These are phyloP conservation scores for Papilio helenus DNA, from an alignment of 1,140 invertebrate genomes.

Conservation along the genomic window DNA sequence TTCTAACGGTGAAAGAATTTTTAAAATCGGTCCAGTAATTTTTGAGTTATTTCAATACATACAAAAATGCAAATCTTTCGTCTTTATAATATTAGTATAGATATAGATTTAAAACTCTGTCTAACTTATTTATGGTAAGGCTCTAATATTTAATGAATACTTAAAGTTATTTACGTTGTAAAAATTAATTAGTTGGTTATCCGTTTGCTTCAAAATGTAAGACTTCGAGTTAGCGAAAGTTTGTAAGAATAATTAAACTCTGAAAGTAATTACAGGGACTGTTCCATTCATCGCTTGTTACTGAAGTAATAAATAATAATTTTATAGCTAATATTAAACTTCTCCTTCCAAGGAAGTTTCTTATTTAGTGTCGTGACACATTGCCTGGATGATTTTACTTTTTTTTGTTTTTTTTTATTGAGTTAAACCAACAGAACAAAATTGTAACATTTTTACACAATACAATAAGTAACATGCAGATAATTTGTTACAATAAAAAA, in stretches of 20 bases:
- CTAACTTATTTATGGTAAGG: too few species aligned
- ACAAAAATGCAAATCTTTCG: too few species aligned
- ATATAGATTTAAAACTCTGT: too few species aligned
- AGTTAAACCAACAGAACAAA: too few species aligned
- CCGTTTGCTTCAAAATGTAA: not conserved
- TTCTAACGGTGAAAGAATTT: too few species aligned
- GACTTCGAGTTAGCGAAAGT: not conserved
- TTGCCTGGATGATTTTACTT: not conserved
- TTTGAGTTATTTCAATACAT: too few species aligned
- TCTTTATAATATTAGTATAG: too few species aligned
- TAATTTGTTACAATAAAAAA: too few species aligned
- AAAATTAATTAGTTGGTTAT: not conserved
- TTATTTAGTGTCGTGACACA: slow-evolving; percentile 40
- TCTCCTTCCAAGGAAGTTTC: slow-evolving; percentile 41
- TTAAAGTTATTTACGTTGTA: not conserved
- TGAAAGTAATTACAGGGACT: slow-evolving; percentile 8
- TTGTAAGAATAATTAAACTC: slow-evolving; percentile 23
- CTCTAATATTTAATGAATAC: too few species aligned
- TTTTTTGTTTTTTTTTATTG: not conserved
- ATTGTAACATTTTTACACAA: too few species aligned
- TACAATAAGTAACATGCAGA: too few species aligned
- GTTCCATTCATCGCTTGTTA: slow-evolving; percentile 24
- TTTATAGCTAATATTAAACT: slow-evolving; percentile 48
- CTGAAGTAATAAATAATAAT: slow-evolving; percentile 53
- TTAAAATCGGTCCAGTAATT: too few species aligned